A percentile compares a stretch with the other conserved stretches of the same genome.
Conservation (phyloP, 2,888 invertebrate genomes). For the Molorchus minor region DNA sequence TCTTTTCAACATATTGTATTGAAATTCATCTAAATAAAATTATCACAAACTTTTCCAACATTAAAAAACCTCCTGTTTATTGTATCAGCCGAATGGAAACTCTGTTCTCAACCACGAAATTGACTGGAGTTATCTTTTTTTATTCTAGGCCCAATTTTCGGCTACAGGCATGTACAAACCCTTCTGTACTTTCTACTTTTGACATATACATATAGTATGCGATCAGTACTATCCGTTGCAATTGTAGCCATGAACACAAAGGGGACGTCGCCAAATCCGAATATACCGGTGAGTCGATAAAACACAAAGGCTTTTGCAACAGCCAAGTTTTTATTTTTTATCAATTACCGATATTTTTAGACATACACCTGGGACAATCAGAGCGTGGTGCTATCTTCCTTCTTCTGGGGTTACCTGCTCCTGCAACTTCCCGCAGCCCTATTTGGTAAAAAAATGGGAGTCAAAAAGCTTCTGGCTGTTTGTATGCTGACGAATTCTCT, state of each 20-base stretch:
- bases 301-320: neutral
- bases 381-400: conserved; percentile 73
- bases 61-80: too few species aligned
- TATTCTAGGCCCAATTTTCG: conserved; percentile 63
- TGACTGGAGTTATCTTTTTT: conserved; percentile 40
- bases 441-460: conserved; percentile 77
- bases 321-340: neutral
- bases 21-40: too few species aligned
- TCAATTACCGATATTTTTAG: conserved; percentile 15
- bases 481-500: conserved; percentile 70
- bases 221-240: conserved; percentile 74
- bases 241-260: conserved; percentile 77
- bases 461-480: conserved; percentile 71
- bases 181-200: conserved; percentile 69
- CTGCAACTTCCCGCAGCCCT: conserved; percentile 77
- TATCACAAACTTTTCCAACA: too few species aligned
- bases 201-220: conserved; percentile 69
- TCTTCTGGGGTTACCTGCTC: conserved; percentile 81
- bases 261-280: conserved; percentile 52
- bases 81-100: too few species aligned
- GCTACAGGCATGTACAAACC: conserved; percentile 71
- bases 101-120: too few species aligned
- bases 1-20: too few species aligned
- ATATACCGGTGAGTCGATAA: conserved; percentile 62
- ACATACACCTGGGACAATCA: conserved; percentile 64